Conservation (phyloP, 2,797 vertebrate genomes). For the Silurus lanzhouensis region DNA sequence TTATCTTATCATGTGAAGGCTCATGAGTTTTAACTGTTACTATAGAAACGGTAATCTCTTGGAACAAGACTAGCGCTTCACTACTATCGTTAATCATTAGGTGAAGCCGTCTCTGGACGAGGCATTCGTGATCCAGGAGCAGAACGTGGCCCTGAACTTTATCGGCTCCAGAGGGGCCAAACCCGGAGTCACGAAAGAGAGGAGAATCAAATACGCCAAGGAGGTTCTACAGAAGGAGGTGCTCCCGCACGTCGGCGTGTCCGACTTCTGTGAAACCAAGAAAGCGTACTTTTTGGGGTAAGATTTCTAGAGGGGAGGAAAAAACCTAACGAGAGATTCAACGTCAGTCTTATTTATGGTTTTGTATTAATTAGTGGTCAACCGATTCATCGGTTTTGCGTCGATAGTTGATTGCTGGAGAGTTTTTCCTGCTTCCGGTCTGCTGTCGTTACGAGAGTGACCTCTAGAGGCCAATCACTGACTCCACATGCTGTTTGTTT, state of each 20-base stretch:
- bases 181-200: slow-evolving; percentile 96
- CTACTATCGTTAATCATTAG: slow-evolving; percentile 57
- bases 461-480: too few species aligned
- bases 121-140: slow-evolving; percentile 97
- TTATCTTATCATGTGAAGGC: too few species aligned
- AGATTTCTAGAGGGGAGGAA: slow-evolving; percentile 38
- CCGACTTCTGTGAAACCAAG: slow-evolving; percentile 98
- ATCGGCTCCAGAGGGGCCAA: slow-evolving; percentile 97
- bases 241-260: slow-evolving; percentile 97
- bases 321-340: background rate
- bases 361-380: background rate
- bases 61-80: background rate
- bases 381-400: too few species aligned
- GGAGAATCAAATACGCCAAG: slow-evolving; percentile 96
- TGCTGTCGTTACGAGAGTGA: too few species aligned
- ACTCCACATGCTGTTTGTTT: too few species aligned
- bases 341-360: background rate
- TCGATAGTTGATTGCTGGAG: too few species aligned
- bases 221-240: slow-evolving; percentile 98
- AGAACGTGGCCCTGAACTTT: slow-evolving; percentile 96
- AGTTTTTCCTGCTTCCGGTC: too few species aligned
- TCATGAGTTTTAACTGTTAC: background rate
- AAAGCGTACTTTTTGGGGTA: slow-evolving; percentile 98
- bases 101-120: slow-evolving; percentile 97
- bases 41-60: background rate